Evolutionary conservation across 2,113 vertebrate genomes (phyloP).

Genomic region (Brachyhypopomus gauderio): DNA sequence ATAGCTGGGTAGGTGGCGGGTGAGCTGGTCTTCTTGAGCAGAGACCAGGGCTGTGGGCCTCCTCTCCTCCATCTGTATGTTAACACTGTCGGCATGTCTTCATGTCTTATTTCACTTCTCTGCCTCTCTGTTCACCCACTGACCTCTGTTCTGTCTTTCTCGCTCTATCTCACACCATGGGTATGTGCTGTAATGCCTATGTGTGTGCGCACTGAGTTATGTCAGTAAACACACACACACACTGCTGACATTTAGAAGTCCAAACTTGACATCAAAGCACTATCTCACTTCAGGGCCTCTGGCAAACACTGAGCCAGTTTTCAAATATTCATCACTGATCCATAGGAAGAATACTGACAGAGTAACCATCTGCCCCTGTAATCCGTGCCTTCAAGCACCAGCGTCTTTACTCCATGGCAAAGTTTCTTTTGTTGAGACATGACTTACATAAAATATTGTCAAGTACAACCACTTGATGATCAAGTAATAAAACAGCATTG

Average conservation of each 20-base stretch:
- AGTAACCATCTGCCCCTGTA: neutral
- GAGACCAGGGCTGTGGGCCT: neutral
- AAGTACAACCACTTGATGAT: neutral
- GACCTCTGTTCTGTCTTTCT: neutral
- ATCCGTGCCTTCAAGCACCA: no score
- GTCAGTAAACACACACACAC: conserved; percentile 14
- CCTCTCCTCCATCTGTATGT: no score
- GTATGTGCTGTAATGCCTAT: neutral
- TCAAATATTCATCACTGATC: neutral
- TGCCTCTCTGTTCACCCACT: no score
- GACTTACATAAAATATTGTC: neutral
- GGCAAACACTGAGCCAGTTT: neutral
- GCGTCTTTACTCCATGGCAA: neutral
- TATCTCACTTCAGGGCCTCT: conserved; percentile 12
- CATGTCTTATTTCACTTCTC: no score
- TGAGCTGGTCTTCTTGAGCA: neutral
- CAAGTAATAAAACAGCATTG: neutral
- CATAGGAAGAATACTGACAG: neutral
- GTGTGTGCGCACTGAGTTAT: neutral
- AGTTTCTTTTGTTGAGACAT: neutral
- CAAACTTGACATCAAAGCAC: conserved; percentile 41
- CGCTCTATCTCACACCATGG: neutral
- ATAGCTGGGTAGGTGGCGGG: conserved; percentile 25
- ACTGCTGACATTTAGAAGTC: conserved; percentile 40
- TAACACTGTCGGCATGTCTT: no score